These are phyloP conservation scores for Staurois parvus DNA, from an alignment of 2,797 vertebrate genomes.

Conservation along the genomic window DNA sequence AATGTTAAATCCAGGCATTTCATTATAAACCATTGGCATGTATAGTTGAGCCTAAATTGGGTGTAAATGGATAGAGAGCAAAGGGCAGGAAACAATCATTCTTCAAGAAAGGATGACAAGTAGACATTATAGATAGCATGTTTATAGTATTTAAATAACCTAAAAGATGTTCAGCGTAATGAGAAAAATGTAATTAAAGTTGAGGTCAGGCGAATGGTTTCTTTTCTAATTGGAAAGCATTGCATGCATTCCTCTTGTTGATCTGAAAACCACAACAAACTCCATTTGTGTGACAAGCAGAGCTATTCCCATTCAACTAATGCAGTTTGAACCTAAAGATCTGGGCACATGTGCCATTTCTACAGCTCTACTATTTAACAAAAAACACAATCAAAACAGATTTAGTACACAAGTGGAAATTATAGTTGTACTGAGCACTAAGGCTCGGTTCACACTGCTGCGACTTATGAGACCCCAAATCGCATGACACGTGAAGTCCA, in stretches of 20 bases:
- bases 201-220: background rate
- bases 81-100: background rate
- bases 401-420: no score
- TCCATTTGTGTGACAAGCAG: background rate
- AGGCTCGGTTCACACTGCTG: no score
- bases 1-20: background rate
- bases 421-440: no score
- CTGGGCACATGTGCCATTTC: background rate
- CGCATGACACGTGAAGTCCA: no score
- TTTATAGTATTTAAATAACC: background rate
- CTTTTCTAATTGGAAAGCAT: background rate
- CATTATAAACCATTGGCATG: background rate
- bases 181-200: background rate
- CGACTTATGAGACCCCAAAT: no score
- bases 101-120: background rate
- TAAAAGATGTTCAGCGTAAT: background rate
- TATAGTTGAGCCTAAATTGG: background rate
- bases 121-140: background rate
- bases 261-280: background rate
- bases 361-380: background rate
- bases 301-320: background rate
- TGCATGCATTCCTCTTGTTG: background rate
- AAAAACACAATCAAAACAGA: background rate
- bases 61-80: slow-evolving; percentile 5
- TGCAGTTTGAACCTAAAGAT: background rate